Percentiles rank a stretch among this genome's conserved stretches.
Conservation (phyloP, 2,113 vertebrate genomes). For the Herpetotheres cachinnans region DNA sequence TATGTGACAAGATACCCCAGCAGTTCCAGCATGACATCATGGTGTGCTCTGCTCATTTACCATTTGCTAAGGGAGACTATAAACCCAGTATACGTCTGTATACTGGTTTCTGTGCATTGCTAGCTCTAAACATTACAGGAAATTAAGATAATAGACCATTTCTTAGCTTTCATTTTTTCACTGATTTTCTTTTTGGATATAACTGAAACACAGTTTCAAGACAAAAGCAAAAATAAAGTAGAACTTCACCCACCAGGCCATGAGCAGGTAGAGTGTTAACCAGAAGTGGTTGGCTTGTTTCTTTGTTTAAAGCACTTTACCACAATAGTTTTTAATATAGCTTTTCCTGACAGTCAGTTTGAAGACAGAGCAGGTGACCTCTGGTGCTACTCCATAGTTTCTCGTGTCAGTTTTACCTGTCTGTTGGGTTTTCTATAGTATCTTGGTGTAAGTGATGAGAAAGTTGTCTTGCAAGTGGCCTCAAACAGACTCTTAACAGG, state of each 20-base stretch:
- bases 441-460: neutral
- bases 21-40: neutral
- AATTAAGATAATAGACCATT: neutral
- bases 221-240: neutral
- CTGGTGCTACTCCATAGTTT: neutral
- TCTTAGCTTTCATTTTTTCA: neutral
- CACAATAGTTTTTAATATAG: neutral
- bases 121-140: neutral
- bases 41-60: neutral
- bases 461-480: neutral
- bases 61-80: neutral
- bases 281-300: neutral
- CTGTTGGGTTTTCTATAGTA: neutral
- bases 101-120: neutral
- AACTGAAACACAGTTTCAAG: neutral
- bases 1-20: neutral
- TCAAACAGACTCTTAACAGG: neutral
- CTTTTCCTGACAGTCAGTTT: neutral
- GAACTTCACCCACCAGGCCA: neutral
- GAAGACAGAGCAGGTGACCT: neutral
- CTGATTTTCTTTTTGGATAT: neutral
- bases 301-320: neutral
- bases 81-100: neutral
- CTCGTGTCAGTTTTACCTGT: neutral
- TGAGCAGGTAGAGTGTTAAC: neutral